A percentile compares a stretch with the other conserved stretches of the same genome.
Conservation (phyloP, 2,888 invertebrate species). For the Ochropacha duplaris region DNA sequence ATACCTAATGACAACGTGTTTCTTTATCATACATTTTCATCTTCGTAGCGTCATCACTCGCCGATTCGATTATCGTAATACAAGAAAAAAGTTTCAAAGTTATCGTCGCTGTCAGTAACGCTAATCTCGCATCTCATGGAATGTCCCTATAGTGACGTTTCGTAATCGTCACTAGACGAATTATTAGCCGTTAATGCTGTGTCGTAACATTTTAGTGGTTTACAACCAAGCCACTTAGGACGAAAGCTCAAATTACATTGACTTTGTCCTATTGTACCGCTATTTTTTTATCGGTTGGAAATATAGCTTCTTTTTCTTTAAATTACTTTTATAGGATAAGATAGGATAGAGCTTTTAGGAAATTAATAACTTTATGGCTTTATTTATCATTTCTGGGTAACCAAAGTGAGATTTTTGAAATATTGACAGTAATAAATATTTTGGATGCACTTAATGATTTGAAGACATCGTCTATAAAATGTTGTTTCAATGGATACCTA, state of each 20-base stretch:
- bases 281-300: conserved; percentile 28
- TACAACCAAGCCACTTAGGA: conserved; percentile 61
- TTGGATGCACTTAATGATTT: too few relatives aligned
- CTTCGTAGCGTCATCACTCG: conserved; percentile 44
- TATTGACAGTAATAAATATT: background rate
- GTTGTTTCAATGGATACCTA: too few relatives aligned
- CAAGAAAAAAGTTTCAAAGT: conserved; percentile 68
- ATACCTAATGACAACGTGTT: conserved; percentile 65
- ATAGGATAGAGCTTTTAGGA: background rate
- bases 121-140: conserved; percentile 69
- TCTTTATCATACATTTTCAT: conserved; percentile 65
- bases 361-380: background rate
- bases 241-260: conserved; percentile 58
- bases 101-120: conserved; percentile 63
- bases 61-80: conserved; percentile 60
- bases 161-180: conserved; percentile 69
- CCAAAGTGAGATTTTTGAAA: background rate
- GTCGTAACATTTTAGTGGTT: conserved; percentile 65
- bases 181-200: conserved; percentile 70
- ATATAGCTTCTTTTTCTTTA: conserved; percentile 30
- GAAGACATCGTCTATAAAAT: background rate
- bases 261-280: conserved; percentile 36
- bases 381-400: background rate
- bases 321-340: conserved; percentile 15
- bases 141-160: conserved; percentile 62